These are phyloP conservation scores for Phaonia tiefii DNA, from an alignment of 2,888 invertebrate genomes.

Conservation along the genomic window DNA sequence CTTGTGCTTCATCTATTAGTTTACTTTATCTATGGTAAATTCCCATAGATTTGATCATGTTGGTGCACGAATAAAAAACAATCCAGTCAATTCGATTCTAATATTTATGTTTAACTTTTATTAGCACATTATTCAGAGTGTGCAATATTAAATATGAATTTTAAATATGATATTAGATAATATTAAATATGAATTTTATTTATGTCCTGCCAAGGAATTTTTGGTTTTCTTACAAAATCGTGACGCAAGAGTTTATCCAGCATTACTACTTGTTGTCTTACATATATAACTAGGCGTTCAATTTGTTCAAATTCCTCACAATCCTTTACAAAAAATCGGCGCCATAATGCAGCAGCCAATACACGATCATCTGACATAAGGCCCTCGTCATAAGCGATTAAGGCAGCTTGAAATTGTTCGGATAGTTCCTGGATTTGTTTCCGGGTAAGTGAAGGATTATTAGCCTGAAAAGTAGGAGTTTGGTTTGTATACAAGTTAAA, in stretches of 20 bases:
- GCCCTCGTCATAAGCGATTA: slow-evolving; percentile 94
- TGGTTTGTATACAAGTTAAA: background rate
- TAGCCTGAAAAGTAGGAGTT: slow-evolving; percentile 81
- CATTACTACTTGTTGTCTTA: slow-evolving; percentile 87
- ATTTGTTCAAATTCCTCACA: slow-evolving; percentile 85
- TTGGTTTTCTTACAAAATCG: slow-evolving; percentile 83
- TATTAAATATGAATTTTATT: slow-evolving; percentile 70
- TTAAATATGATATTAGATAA: no score
- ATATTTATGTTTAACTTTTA: no score
- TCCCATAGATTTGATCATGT: no score
- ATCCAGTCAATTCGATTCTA: no score
- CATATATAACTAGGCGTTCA: slow-evolving; percentile 87
- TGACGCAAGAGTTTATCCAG: slow-evolving; percentile 83
- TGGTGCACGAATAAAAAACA: no score
- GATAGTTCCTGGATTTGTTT: slow-evolving; percentile 85
- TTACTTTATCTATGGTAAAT: no score
- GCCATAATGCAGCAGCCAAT: slow-evolving; percentile 92
- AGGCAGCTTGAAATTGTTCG: slow-evolving; percentile 91
- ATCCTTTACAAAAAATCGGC: slow-evolving; percentile 87
- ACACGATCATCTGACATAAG: slow-evolving; percentile 87
- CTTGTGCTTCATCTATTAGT: no score
- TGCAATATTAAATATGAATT: no score
- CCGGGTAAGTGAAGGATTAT: slow-evolving; percentile 83
- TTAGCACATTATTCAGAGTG: no score
- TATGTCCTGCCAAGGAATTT: slow-evolving; percentile 82